Conservation (phyloP, 2,113 vertebrate species). For the Mirounga angustirostris region DNA sequence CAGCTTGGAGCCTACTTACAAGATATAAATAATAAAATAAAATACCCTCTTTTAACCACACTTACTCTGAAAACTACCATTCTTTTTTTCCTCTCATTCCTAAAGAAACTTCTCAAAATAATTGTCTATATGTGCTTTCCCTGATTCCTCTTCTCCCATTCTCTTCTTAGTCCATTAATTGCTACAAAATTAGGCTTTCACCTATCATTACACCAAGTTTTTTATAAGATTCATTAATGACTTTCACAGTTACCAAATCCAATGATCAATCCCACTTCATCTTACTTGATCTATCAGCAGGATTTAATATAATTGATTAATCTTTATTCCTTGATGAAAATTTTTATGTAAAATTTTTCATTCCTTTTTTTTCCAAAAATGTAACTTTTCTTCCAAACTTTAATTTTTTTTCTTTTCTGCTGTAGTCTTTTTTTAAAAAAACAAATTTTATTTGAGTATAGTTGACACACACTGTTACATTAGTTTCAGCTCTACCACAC, state of each 20-base stretch:
- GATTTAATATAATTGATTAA: background rate
- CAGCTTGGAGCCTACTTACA: background rate
- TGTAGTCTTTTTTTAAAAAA: background rate
- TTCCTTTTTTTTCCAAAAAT: background rate
- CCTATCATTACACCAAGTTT: background rate
- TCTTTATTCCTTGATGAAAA: background rate
- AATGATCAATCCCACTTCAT: background rate
- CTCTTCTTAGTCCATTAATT: background rate
- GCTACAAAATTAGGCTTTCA: background rate
- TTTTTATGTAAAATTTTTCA: background rate
- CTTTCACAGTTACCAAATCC: background rate
- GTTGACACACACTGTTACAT: background rate
- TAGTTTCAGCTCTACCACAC: background rate
- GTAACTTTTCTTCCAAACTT: background rate
- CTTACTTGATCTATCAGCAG: background rate
- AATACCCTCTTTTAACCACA: background rate
- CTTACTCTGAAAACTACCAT: background rate
- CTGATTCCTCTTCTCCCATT: background rate
- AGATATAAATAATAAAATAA: background rate
- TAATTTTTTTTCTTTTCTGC: background rate
- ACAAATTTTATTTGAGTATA: background rate
- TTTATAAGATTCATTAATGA: background rate
- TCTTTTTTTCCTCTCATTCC: background rate
- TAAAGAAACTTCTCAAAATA: background rate
- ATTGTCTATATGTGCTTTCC: background rate